Evolutionary conservation across 2,888 invertebrate species (phyloP).

Genomic region (Boloria selene): DNA sequence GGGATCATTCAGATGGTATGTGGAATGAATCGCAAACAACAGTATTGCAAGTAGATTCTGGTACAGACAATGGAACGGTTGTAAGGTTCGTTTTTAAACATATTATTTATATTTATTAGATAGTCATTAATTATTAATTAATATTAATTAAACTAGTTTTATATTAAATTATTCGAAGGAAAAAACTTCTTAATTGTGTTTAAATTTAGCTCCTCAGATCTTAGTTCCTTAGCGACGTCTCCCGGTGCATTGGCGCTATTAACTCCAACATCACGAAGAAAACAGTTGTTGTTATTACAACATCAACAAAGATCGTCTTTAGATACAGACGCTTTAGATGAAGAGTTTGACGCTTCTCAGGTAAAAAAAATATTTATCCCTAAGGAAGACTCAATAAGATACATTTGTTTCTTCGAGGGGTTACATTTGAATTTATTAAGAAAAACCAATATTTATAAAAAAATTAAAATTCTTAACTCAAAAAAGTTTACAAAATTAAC

Average conservation of each 20-base stretch:
- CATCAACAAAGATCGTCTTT: slow-evolving; percentile 93
- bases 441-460: no score
- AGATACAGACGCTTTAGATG: slow-evolving; percentile 91
- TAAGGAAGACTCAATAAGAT: no score
- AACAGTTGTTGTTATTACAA: slow-evolving; percentile 88
- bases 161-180: not conserved
- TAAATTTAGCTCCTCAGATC: slow-evolving; percentile 72
- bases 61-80: slow-evolving; percentile 84
- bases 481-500: no score
- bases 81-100: slow-evolving; percentile 60
- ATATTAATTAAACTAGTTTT: not conserved
- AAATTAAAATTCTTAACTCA: no score
- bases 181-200: not conserved
- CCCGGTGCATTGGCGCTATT: slow-evolving; percentile 83
- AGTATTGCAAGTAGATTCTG: slow-evolving; percentile 88
- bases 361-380: slow-evolving; percentile 48
- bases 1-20: slow-evolving; percentile 93
- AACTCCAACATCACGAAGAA: slow-evolving; percentile 90
- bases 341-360: slow-evolving; percentile 85
- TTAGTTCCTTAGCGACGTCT: slow-evolving; percentile 78
- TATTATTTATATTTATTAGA: not conserved
- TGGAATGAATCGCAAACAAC: slow-evolving; percentile 96
- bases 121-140: no score
- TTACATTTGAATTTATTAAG: no score
- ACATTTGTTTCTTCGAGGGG: no score